A percentile compares a stretch with the other conserved stretches of the same genome.
Evolutionary conservation across 2,797 vertebrate genomes (phyloP).

Genomic region (Anguilla anguilla): DNA sequence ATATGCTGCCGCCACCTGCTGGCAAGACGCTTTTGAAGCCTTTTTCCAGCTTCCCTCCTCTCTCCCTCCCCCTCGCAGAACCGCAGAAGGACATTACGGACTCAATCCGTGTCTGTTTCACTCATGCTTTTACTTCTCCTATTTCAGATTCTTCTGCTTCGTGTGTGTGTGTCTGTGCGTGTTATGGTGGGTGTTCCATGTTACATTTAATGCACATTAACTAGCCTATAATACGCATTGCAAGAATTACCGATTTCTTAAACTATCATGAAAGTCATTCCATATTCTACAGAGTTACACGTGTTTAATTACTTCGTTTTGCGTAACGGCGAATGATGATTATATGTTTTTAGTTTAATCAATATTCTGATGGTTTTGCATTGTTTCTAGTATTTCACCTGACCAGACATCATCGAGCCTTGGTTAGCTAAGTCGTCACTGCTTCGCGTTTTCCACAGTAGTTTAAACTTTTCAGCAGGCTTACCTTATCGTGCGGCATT

Average conservation of each 20-base stretch:
- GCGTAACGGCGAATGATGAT: too few relatives aligned
- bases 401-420: neutral
- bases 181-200: too few relatives aligned
- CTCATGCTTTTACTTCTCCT: conserved; percentile 21
- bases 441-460: neutral
- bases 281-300: neutral
- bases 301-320: too few relatives aligned
- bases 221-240: too few relatives aligned
- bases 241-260: neutral
- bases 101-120: conserved; percentile 49
- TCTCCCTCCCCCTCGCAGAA: conserved; percentile 53
- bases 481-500: neutral
- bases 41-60: conserved; percentile 62
- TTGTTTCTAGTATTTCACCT: neutral
- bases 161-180: neutral
- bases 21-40: conserved; percentile 80
- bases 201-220: too few relatives aligned
- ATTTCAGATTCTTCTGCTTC: neutral
- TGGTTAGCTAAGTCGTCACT: neutral
- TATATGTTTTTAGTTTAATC: too few relatives aligned
- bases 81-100: neutral
- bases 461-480: neutral
- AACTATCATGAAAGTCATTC: neutral
- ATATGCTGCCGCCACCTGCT: conserved; percentile 85
- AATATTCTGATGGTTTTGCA: too few relatives aligned